Conservation (phyloP, 2,797 vertebrate species). For the Spheniscus humboldti region DNA sequence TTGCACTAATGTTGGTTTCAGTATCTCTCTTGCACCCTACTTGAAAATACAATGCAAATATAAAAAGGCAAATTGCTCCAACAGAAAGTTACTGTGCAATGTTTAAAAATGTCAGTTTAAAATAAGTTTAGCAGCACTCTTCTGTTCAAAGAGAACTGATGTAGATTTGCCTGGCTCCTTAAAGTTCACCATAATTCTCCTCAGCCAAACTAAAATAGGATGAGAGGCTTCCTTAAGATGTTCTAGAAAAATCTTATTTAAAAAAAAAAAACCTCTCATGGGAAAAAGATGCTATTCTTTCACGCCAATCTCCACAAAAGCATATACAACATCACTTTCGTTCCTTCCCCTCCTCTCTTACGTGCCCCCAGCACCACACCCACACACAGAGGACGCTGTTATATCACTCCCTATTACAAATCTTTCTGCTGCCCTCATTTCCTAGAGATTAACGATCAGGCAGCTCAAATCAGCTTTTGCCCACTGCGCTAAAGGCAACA, state of each 20-base stretch:
- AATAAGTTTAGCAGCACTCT: not conserved
- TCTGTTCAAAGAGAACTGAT: not conserved
- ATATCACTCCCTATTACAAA: not conserved
- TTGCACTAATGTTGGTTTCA: not conserved
- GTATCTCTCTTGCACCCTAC: not conserved
- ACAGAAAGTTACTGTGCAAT: not conserved
- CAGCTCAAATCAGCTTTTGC: conserved; percentile 41
- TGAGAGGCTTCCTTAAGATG: not conserved
- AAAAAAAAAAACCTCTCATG: not conserved
- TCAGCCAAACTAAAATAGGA: not conserved
- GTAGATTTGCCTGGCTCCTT: not conserved
- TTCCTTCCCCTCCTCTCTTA: not conserved
- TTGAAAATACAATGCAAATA: not conserved
- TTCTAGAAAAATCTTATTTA: not conserved
- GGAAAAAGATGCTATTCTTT: not conserved
- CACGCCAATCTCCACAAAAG: not conserved
- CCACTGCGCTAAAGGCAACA: not conserved
- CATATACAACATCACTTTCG: not conserved
- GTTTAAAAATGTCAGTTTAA: not conserved
- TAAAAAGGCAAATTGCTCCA: not conserved
- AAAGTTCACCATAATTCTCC: not conserved
- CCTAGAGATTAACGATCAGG: conserved; percentile 14
- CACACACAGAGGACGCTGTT: not conserved
- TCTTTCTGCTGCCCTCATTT: conserved; percentile 42
- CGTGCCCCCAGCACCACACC: not conserved